Evolutionary conservation across 2,888 invertebrate genomes (phyloP), one percentile per base, ranked within the genome.

Genomic region (Andrena haemorrhoa): DNA sequence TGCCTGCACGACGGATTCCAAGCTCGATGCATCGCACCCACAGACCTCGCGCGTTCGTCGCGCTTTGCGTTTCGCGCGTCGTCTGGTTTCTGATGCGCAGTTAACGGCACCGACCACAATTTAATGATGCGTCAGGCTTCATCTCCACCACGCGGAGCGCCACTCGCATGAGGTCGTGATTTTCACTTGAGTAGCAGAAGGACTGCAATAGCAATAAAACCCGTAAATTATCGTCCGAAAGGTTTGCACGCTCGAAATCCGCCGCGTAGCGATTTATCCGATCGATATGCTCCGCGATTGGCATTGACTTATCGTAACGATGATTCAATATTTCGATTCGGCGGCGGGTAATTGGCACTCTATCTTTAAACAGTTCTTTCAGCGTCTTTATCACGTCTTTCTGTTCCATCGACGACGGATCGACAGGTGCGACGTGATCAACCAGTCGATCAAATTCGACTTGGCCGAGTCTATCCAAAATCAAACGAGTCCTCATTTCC

Each of bases 261-360:
- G 71, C 47, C 20, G 33, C 71, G n/a, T 71, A 33, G 0, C 71
- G 71, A 0, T 71, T 71, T 12, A 71, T 60, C 1, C 71, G 49
- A 5, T 61, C 71, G 16, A 71, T 49, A 31, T 71, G 51, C 6
- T 61, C 51, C n/a, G 49, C 12, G 10, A 71, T 71, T 20, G 61
- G 51, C 4, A 33, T 49, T 6, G 71, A 47, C 29, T 20, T 60
- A 2, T 71, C 26, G 23, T 61, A 71, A 0, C 71, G 71, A 20
- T 61, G 23, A 12, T 71, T 71, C 23, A 71, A 16, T 0, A 71
- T 51, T 23, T 61, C 51, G 29, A 71, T 63, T 6, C 71, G 49
- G 2, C 70, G 60, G 4, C 70, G 70, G 1, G 70, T 70, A 8
- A 70, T 70, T 1, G 65, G 49, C 16, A 47, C 29, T 29, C 26